These are phyloP conservation scores for Cinara cedri DNA, from an alignment of 2,888 invertebrate species.

Conservation along the genomic window DNA sequence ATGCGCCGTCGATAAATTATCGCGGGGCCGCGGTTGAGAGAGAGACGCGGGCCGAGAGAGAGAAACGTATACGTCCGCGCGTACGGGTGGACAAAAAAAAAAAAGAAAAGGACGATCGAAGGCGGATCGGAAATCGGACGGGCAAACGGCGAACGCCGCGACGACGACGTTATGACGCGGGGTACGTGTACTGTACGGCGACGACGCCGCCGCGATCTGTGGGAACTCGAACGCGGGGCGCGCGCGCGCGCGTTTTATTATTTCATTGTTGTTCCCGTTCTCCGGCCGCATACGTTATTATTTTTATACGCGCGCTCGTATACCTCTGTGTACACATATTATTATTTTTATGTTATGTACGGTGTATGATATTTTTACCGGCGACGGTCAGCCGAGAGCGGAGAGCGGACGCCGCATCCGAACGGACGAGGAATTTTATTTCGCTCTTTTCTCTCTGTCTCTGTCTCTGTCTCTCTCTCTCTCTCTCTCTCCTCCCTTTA, in stretches of 20 bases:
- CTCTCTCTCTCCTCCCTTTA: background rate
- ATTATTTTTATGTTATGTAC: too few relatives aligned
- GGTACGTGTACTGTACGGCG: too few relatives aligned
- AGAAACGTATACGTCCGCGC: too few relatives aligned
- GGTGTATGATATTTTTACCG: background rate
- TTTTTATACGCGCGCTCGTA: background rate
- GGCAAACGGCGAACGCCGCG: background rate
- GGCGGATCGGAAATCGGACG: conserved; percentile 42
- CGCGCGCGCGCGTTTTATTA: conserved; percentile 48
- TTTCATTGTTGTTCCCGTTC: conserved; percentile 55
- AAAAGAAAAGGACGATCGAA: background rate
- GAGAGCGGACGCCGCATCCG: too few relatives aligned
- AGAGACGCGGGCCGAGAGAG: conserved; percentile 16
- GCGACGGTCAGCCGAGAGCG: too few relatives aligned
- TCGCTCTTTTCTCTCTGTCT: too few relatives aligned
- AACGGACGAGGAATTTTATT: too few relatives aligned
- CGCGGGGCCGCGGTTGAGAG: conserved; percentile 10
- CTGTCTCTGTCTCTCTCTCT: too few relatives aligned
- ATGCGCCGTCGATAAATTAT: conserved; percentile 56
- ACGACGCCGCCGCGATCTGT: conserved; percentile 47
- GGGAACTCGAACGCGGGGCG: conserved; percentile 40
- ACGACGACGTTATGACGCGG: background rate
- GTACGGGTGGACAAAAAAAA: background rate
- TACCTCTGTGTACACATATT: background rate
- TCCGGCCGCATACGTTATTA: background rate